Evolutionary conservation across 2,797 vertebrate species (phyloP).

Genomic region (Pangasius sanitwongsei): DNA sequence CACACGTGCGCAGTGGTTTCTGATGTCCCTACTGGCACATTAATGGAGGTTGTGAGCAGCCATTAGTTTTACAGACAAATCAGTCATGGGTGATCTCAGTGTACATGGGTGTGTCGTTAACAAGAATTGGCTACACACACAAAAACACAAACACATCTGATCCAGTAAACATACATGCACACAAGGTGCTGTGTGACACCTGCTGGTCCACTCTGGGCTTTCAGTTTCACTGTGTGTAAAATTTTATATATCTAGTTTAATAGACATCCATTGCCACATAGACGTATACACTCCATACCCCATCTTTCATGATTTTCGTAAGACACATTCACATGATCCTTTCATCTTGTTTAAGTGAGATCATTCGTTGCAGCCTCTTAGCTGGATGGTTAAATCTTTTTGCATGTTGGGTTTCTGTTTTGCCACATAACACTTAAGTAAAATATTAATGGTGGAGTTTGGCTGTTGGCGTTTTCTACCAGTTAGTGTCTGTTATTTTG

Average conservation of each 20-base stretch:
- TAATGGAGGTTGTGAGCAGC: slow-evolving; percentile 19
- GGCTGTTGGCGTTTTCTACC: not conserved
- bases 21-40: slow-evolving; percentile 11
- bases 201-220: slow-evolving; percentile 18
- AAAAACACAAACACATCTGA: slow-evolving; percentile 19
- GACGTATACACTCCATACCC: not conserved
- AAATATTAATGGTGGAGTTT: slow-evolving; percentile 8
- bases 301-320: not conserved
- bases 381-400: not conserved
- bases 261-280: not conserved
- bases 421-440: not conserved
- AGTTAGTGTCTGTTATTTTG: not conserved
- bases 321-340: not conserved
- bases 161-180: slow-evolving; percentile 15
- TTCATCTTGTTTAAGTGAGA: not conserved
- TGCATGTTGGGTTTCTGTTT: not conserved
- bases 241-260: slow-evolving; percentile 46
- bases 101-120: slow-evolving; percentile 38
- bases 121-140: not conserved
- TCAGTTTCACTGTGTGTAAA: slow-evolving; percentile 47
- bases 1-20: not conserved
- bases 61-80: slow-evolving; percentile 25
- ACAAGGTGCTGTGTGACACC: slow-evolving; percentile 41
- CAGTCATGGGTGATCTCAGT: slow-evolving; percentile 40
- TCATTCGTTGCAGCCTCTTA: not conserved